Evolutionary conservation across 2,113 vertebrate species (phyloP).

Genomic region (Sprattus sprattus): DNA sequence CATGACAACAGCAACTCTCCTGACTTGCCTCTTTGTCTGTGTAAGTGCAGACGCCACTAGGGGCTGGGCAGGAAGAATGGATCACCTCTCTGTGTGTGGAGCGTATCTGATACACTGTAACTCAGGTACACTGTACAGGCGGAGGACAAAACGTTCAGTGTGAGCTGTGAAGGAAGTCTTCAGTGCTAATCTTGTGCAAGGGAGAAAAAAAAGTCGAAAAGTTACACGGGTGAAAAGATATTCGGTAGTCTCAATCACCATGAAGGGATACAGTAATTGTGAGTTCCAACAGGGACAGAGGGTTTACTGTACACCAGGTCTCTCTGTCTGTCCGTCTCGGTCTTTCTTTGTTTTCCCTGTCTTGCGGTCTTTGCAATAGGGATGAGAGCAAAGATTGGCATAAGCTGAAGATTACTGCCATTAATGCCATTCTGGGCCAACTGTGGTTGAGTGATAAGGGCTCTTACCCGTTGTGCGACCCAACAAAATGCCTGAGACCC

Average conservation of each 20-base stretch:
- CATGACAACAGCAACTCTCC: neutral
- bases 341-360: neutral
- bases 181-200: constrained; percentile 31
- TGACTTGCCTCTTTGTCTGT: constrained; percentile 30
- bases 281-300: constrained; percentile 30
- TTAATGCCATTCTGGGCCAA: constrained; percentile 17
- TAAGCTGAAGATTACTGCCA: constrained; percentile 19
- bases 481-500: neutral
- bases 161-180: constrained; percentile 32
- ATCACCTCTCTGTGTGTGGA: constrained; percentile 27
- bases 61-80: constrained; percentile 9
- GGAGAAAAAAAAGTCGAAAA: constrained; percentile 19
- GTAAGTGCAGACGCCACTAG: neutral
- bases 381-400: neutral
- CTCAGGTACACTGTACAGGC: constrained; percentile 32
- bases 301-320: neutral
- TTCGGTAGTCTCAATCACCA: constrained; percentile 20
- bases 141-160: constrained; percentile 40
- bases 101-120: constrained; percentile 42
- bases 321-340: neutral
- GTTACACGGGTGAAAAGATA: neutral
- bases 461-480: neutral
- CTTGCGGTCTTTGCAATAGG: neutral
- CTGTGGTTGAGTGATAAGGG: neutral
- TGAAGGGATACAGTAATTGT: constrained; percentile 29